Evolutionary conservation across 2,888 invertebrate genomes (phyloP).

Genomic region (Trichopoda pennipes): DNA sequence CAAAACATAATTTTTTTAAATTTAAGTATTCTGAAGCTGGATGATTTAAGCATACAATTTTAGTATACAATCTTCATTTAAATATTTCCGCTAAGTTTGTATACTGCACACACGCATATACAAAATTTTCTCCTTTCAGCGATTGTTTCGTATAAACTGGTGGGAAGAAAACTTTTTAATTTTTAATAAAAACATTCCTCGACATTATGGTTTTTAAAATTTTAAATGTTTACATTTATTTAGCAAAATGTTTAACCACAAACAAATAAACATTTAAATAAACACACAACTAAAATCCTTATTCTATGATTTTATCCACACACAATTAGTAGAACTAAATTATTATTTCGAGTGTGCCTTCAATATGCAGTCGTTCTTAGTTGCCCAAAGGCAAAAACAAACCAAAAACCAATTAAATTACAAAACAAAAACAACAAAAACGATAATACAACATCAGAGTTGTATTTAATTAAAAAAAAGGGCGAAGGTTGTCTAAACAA

Average conservation of each 20-base stretch:
- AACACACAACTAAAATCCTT: constrained; percentile 32
- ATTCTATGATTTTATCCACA: constrained; percentile 4
- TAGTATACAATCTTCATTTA: too few relatives aligned
- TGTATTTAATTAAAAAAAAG: constrained; percentile 52
- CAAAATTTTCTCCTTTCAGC: too few relatives aligned
- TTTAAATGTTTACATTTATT: constrained; percentile 35
- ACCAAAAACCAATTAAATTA: background rate
- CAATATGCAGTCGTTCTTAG: constrained; percentile 3
- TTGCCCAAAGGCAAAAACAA: constrained; percentile 8
- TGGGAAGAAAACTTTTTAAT: too few relatives aligned
- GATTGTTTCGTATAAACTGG: too few relatives aligned
- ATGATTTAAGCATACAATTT: too few relatives aligned
- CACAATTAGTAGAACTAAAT: constrained; percentile 2
- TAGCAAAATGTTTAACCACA: constrained; percentile 49
- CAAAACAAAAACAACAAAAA: constrained; percentile 5
- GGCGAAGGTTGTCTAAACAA: constrained; percentile 63
- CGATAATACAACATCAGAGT: constrained; percentile 31
- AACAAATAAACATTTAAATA: constrained; percentile 41
- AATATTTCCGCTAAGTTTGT: too few relatives aligned
- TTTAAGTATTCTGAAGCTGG: too few relatives aligned
- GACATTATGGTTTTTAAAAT: background rate
- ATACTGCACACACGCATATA: too few relatives aligned
- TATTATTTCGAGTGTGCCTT: constrained; percentile 53
- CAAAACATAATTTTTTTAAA: too few relatives aligned
- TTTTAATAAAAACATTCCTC: background rate